Conservation (phyloP, 2,113 vertebrate genomes). For the Chlorocebus sabaeus region DNA sequence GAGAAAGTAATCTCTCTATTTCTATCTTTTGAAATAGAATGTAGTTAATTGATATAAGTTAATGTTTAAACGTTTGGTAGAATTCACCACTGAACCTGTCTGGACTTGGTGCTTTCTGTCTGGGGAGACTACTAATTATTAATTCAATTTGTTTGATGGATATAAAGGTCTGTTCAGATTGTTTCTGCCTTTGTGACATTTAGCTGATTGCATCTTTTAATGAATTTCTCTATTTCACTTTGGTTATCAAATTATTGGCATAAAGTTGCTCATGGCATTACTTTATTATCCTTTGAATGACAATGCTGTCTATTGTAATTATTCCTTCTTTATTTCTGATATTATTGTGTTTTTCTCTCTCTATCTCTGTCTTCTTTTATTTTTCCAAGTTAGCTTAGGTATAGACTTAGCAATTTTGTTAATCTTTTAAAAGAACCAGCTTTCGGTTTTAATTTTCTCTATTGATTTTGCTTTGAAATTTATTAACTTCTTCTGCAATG, state of each 20-base stretch:
- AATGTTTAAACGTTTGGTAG: not conserved
- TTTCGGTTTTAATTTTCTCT: not conserved
- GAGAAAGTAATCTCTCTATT: not conserved
- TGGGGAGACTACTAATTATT: not conserved
- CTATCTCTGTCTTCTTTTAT: not conserved
- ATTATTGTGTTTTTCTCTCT: not conserved
- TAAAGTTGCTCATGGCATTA: not conserved
- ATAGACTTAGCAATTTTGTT: not conserved
- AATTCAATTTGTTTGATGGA: no score
- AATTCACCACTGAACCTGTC: not conserved
- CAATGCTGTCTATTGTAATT: not conserved
- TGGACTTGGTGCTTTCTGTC: not conserved
- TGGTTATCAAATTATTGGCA: not conserved
- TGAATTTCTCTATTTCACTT: not conserved
- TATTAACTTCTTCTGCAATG: not conserved
- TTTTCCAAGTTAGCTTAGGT: not conserved
- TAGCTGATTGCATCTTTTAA: not conserved
- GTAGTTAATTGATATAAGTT: not conserved
- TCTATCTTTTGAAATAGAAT: not conserved
- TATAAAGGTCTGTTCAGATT: not conserved
- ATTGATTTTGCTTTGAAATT: not conserved
- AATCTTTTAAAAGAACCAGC: not conserved
- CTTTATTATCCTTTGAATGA: no score
- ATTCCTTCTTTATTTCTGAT: not conserved
- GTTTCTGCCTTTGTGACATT: not conserved